These are phyloP conservation scores for Macrophya alboannulata DNA, from an alignment of 2,888 invertebrate genomes.

Conservation along the genomic window DNA sequence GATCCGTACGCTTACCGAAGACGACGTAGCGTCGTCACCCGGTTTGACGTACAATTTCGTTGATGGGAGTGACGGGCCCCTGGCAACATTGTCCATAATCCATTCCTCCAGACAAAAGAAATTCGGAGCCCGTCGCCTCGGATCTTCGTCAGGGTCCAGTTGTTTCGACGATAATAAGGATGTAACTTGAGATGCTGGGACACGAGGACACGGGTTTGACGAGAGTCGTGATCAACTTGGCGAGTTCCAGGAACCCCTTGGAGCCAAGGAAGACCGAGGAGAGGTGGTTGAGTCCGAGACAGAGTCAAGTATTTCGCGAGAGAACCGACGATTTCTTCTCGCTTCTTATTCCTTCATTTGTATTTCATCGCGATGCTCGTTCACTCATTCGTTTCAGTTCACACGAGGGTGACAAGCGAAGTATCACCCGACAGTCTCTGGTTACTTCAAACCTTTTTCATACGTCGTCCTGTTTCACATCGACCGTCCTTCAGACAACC, in stretches of 20 bases:
- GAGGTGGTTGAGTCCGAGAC: not conserved
- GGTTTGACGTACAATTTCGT: constrained; percentile 69
- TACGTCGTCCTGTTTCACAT: not conserved
- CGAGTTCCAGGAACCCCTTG: constrained; percentile 50
- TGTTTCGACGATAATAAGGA: constrained; percentile 76
- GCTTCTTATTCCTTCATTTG: constrained; percentile 35
- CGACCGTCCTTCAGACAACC: not conserved
- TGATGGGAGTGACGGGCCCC: constrained; percentile 72
- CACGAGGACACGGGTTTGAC: constrained; percentile 61
- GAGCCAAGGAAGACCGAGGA: constrained; percentile 13
- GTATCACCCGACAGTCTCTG: constrained; percentile 35
- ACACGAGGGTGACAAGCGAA: constrained; percentile 21
- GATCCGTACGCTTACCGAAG: constrained; percentile 72
- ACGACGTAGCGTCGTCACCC: constrained; percentile 75
- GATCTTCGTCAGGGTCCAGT: constrained; percentile 70
- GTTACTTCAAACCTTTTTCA: constrained; percentile 28
- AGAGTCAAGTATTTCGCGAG: constrained; percentile 44
- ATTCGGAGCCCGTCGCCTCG: constrained; percentile 76
- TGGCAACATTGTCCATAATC: constrained; percentile 72
- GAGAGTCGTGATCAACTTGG: constrained; percentile 54
- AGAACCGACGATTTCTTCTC: constrained; percentile 18
- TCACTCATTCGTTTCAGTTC: constrained; percentile 35
- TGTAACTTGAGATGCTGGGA: constrained; percentile 76
- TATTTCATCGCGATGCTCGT: constrained; percentile 34
- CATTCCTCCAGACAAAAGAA: constrained; percentile 78